Base-by-base conservation (phyloP, 2,888 invertebrate genomes). In the Caenorhabditis virilis region DNA sequence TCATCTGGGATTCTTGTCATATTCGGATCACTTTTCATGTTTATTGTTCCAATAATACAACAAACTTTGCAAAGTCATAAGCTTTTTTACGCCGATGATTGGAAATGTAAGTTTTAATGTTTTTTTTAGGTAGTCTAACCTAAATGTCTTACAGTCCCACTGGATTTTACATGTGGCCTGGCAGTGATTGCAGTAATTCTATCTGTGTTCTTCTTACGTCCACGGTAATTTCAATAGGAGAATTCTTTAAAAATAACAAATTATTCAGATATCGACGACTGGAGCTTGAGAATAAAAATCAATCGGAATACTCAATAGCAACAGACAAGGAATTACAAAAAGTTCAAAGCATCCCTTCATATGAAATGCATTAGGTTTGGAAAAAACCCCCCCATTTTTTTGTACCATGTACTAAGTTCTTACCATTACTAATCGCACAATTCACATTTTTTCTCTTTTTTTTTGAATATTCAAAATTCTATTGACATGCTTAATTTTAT, bases 1-100 rank as follows among this genome's bases (percentile, higher is more conserved):
- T 77, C 77, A 27, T 74, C 76, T 23, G 81, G 81, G 22, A 51
- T 82, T 52, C 69, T 81, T 36, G 77, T 80, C n/a, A 72, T 81
- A 43, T 64, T 72, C 18, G 79, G 58, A 20, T 65, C 65, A 9
- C 30, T 69, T 0, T 65, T 58, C 52, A 69, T 69, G 66, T 69
- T 69, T 27, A 61, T 61, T n/a, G 51, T 61, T 23, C 62, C 62
- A 20, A 52, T 62, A 23, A 52, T 56, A 20, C 55, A 62, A 35
- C 51, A 13, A 42, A 47, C 23, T 51, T 45, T 2, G 54, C 18
- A 61, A 36, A 55, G 46, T 23, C 15, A 47, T 46, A n/a, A 30
- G 26, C 20, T 52, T 9, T 50, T 61, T 38, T 57, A 62, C n/a
- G 16, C 27, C 5, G 48, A 59, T 15, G 54, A 54, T 27, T 66